These are phyloP conservation scores for Cremastinae sp. DNA, from an alignment of 2,888 invertebrate species.

Conservation along the genomic window DNA sequence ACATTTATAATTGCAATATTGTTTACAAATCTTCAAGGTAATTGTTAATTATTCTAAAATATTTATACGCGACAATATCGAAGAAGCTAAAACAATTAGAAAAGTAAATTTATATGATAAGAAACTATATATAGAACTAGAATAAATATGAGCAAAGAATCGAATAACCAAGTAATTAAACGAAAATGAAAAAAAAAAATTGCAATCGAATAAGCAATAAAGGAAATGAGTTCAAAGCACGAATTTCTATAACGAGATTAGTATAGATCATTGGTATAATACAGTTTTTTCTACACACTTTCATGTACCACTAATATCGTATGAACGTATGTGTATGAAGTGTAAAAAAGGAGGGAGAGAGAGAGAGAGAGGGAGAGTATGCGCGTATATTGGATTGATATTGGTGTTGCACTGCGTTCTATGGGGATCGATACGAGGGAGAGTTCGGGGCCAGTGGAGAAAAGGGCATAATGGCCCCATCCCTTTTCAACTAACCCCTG, in stretches of 20 bases:
- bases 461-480: conserved; percentile 70
- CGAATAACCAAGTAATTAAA: no score
- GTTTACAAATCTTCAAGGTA: no score
- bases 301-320: conserved; percentile 56
- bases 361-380: conserved; percentile 34
- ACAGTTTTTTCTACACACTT: background rate
- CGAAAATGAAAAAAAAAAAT: background rate
- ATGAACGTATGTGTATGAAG: conserved; percentile 25
- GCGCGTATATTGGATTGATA: conserved; percentile 26
- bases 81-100: no score
- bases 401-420: conserved; percentile 56
- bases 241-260: conserved; percentile 26
- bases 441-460: conserved; percentile 65
- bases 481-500: conserved; percentile 45
- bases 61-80: no score
- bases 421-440: conserved; percentile 60
- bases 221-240: conserved; percentile 5
- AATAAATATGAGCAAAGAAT: no score
- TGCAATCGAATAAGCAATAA: background rate
- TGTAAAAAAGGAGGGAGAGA: conserved; percentile 38
- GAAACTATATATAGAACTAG: no score
- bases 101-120: no score
- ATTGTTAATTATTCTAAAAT: no score
- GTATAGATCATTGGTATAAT: conserved; percentile 28
- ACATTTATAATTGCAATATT: no score